Conservation (phyloP, 2,797 vertebrate species). For the Helostoma temminkii region DNA sequence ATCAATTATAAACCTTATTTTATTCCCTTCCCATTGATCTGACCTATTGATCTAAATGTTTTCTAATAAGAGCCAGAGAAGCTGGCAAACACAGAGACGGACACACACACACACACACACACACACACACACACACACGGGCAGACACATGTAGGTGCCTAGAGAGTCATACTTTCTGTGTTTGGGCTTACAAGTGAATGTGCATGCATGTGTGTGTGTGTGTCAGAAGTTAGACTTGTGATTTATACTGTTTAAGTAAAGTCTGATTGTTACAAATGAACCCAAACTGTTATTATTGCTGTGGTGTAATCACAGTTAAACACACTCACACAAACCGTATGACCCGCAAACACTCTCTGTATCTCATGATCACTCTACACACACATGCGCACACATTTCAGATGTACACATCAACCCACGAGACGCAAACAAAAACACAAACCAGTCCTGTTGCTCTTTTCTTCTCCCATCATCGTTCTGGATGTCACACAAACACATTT, state of each 20-base stretch:
- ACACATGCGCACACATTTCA: conserved; percentile 29
- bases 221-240: conserved; percentile 60
- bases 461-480: conserved; percentile 43
- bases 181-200: conserved; percentile 10
- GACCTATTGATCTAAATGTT: no score
- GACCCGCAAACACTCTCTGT: conserved; percentile 40
- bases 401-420: conserved; percentile 30
- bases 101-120: conserved; percentile 21
- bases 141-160: conserved; percentile 43
- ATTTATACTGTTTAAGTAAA: conserved; percentile 83
- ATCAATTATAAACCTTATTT: no score
- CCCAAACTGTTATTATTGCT: conserved; percentile 70
- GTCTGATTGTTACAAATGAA: conserved; percentile 85
- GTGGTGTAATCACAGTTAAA: conserved; percentile 59
- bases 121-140: conserved; percentile 21
- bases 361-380: conserved; percentile 28
- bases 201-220: neutral
- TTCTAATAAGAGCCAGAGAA: no score
- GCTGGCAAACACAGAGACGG: no score
- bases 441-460: conserved; percentile 32
- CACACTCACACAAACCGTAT: conserved; percentile 27
- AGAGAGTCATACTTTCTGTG: conserved; percentile 38
- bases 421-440: conserved; percentile 62
- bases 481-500: conserved; percentile 33
- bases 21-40: no score